phyloP scores from a whole-genome alignment of 2,797 vertebrate genomes.

The Pempheris klunzingeri region DNA sequence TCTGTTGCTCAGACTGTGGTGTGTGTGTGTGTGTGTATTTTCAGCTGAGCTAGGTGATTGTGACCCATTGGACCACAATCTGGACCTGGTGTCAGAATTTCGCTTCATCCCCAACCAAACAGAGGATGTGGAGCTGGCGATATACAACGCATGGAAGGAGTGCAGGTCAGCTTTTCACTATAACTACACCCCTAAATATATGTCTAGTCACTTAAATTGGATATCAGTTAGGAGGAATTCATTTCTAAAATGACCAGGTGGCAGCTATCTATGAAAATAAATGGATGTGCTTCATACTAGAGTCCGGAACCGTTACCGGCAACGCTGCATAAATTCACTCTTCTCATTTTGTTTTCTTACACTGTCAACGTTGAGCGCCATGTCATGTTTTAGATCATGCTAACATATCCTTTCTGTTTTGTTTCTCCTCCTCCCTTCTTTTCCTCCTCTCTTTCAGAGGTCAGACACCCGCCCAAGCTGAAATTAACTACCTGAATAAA shows the following conservation, averaged over 20 bases:
- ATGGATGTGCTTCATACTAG: background rate
- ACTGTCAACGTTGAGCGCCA: background rate
- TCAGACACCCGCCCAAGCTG: conserved; percentile 95
- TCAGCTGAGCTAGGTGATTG: conserved; percentile 96
- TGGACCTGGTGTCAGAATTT: conserved; percentile 96
- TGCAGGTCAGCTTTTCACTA: conserved; percentile 87
- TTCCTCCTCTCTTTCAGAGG: conserved; percentile 83
- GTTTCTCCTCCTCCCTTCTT: background rate
- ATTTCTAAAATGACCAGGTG: background rate
- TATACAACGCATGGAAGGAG: conserved; percentile 96
- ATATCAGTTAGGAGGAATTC: background rate
- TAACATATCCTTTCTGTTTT: background rate
- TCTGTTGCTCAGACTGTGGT: background rate
- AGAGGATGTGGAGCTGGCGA: conserved; percentile 92
- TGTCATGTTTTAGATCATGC: background rate
- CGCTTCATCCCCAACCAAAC: conserved; percentile 94
- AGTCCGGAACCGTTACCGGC: background rate
- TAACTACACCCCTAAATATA: background rate
- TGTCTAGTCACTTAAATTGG: background rate
- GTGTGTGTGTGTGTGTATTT: conserved; percentile 43
- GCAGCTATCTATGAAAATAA: background rate
- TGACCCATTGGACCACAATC: conserved; percentile 92
- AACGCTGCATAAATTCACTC: background rate
- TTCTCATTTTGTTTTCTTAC: background rate
- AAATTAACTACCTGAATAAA: conserved; percentile 99